Percentiles rank a stretch among this genome's conserved stretches.
Conservation (phyloP, 2,113 vertebrate species). For the Oostethus manadensis region DNA sequence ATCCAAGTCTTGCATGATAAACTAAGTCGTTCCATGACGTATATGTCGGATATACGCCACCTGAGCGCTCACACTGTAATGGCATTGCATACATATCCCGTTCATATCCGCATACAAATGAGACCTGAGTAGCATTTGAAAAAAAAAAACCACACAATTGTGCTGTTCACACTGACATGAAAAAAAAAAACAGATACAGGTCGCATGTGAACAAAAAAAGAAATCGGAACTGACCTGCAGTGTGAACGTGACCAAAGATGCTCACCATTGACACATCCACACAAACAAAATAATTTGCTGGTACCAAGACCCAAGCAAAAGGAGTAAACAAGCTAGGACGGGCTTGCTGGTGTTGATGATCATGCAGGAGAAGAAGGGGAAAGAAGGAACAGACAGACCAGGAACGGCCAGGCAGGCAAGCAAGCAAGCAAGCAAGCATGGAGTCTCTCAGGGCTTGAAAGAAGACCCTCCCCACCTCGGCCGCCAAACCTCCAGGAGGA, state of each 20-base stretch:
- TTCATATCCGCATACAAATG: too few species aligned
- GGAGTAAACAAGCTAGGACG: conserved; percentile 39
- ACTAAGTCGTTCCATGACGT: too few species aligned
- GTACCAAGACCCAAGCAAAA: conserved; percentile 40
- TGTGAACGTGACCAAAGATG: too few species aligned
- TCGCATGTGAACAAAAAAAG: too few species aligned
- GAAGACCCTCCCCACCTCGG: conserved; percentile 43
- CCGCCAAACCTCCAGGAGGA: conserved; percentile 57
- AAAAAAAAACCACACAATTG: too few species aligned
- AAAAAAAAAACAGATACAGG: too few species aligned
- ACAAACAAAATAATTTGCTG: conserved; percentile 23
- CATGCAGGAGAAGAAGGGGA: conserved; percentile 54
- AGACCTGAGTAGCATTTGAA: too few species aligned
- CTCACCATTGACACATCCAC: conserved; percentile 23
- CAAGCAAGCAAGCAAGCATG: conserved; percentile 65
- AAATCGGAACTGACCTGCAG: neutral
- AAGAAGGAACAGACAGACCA: conserved; percentile 34
- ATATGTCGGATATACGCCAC: too few species aligned
- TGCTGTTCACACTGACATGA: too few species aligned
- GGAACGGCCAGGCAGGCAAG: conserved; percentile 45
- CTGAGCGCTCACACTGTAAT: too few species aligned
- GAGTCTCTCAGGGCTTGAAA: conserved; percentile 56
- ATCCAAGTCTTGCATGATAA: too few species aligned
- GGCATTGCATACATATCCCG: too few species aligned
- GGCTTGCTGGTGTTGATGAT: conserved; percentile 45